Base-by-base conservation (phyloP, 2,888 invertebrate species). In the Aleiodes leptofemur region DNA sequence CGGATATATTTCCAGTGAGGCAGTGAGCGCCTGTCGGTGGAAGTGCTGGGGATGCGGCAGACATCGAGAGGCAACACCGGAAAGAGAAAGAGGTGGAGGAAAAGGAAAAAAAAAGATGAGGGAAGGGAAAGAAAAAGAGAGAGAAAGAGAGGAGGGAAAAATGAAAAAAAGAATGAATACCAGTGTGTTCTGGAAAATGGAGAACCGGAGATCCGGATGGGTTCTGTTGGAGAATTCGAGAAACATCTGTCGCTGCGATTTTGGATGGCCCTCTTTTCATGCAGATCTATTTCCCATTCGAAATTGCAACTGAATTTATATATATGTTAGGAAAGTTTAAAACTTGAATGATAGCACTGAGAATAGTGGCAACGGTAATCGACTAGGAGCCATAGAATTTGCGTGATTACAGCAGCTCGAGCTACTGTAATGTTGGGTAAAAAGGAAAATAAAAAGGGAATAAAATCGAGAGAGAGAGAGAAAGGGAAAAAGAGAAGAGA, bases 1-100 rank as follows among this genome's bases (percentile, higher is more conserved):
- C 71, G 75, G 75, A 75, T 70, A 72, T 75, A 75, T 75, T 71
- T 75, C 75, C 14, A 64, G 69, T 55, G 48, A n/a, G 14, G 64
- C 43, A 51, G 66, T 66, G 71, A 56, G 70, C 74, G 64, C 71
- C 71, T 75, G 74, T 75, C 74, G 74, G 64, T 43, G 66, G 50
- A 34, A 55, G 53, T 50, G 34, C 56, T 43, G 56, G 48, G 48
- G 16, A 61, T 61, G 31, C 74, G 34, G 56, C 56, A 56, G 51
- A 57, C 50, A 73, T 61, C 53, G 53, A 50, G 59, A 69, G 61
- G 55, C 55, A 56, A 66, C 56, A 56, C 66, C 50, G 48, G 31
- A 43, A 56, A 48, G 66, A n/a, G 57, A 29, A 29, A 7, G 48
- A 9, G 51, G 23, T 23, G 23, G 2, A 34, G 23, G 4, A 11